Percentiles rank a stretch among this genome's conserved stretches.
phyloP scores from a whole-genome alignment of 2,888 invertebrate genomes.

The Chorisops tibialis region DNA sequence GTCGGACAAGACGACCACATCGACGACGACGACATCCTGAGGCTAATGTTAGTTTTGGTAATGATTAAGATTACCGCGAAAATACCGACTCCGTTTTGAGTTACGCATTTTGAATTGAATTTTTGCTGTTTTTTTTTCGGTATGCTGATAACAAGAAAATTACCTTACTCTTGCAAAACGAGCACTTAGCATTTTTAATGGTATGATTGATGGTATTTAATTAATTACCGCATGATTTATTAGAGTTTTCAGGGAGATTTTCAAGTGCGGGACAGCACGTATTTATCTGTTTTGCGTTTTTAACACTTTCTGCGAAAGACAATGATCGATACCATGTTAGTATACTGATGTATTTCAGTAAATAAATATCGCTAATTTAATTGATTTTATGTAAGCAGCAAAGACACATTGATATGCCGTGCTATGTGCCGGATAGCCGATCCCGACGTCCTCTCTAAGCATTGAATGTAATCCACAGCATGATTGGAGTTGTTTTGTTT shows the following conservation, averaged over 20 bases:
- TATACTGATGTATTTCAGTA: too few species aligned
- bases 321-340: too few species aligned
- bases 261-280: too few species aligned
- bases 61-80: constrained; percentile 23
- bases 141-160: constrained; percentile 18
- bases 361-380: too few species aligned
- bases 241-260: constrained; percentile 10
- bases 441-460: too few species aligned
- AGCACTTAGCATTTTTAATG: neutral
- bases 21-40: constrained; percentile 13
- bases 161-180: constrained; percentile 10
- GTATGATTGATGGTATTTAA: constrained; percentile 18
- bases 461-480: too few species aligned
- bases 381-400: too few species aligned
- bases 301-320: too few species aligned
- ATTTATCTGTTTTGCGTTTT: too few species aligned
- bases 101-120: neutral
- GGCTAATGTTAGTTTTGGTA: constrained; percentile 26
- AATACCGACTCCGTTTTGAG: neutral
- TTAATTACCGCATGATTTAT: constrained; percentile 21
- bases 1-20: neutral
- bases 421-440: too few species aligned
- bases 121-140: neutral
- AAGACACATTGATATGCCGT: too few species aligned
- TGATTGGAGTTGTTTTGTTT: too few species aligned